A percentile compares a stretch with the other conserved stretches of the same genome.
phyloP scores from a whole-genome alignment of 2,888 invertebrate species.

The Matsumyia berberina region DNA sequence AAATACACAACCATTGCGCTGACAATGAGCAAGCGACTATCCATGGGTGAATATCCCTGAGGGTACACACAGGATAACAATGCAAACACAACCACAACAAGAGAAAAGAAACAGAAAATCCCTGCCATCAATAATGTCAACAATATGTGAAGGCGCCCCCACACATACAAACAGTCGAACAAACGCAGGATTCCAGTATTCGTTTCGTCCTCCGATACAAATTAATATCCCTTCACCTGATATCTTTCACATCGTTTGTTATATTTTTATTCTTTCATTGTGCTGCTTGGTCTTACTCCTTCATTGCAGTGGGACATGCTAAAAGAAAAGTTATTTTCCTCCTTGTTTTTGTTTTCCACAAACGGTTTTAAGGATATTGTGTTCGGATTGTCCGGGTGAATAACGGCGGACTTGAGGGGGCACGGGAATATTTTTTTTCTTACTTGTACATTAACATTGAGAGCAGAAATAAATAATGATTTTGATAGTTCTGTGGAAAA shows the following conservation, averaged over 20 bases:
- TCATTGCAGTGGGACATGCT: constrained; percentile 64
- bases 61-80: constrained; percentile 54
- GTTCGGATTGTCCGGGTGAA: constrained; percentile 61
- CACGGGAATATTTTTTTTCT: constrained; percentile 35
- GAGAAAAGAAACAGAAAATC: constrained; percentile 43
- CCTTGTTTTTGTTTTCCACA: constrained; percentile 22
- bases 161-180: background rate
- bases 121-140: constrained; percentile 74
- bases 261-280: constrained; percentile 35
- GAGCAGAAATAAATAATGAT: constrained; percentile 63
- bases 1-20: constrained; percentile 44
- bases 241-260: constrained; percentile 75
- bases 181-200: constrained; percentile 15
- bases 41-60: constrained; percentile 51
- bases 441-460: constrained; percentile 40
- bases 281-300: constrained; percentile 19
- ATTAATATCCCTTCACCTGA: constrained; percentile 76
- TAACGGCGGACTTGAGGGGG: constrained; percentile 51
- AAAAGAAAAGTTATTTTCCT: background rate
- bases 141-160: constrained; percentile 50
- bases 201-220: constrained; percentile 65
- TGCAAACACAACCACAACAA: constrained; percentile 57
- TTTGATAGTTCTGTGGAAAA: background rate
- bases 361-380: constrained; percentile 60
- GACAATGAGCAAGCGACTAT: constrained; percentile 28